These are phyloP conservation scores for Eleutherodactylus coqui DNA, from an alignment of 2,797 vertebrate species.

Conservation along the genomic window DNA sequence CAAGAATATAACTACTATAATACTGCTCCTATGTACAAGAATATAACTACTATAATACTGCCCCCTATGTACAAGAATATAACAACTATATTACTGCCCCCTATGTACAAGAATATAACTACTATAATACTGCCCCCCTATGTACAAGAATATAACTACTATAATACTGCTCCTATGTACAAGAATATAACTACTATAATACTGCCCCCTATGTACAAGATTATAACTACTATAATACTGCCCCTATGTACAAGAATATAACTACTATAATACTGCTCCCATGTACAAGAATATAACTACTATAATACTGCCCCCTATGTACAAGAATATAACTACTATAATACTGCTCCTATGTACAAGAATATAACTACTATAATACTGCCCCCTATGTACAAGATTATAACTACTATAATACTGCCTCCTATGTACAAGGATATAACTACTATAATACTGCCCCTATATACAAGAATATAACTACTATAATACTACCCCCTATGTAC, in stretches of 20 bases:
- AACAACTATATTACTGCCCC: conserved; percentile 7
- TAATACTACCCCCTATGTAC: too few relatives aligned
- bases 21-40: background rate
- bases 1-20: background rate
- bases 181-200: too few relatives aligned
- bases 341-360: background rate
- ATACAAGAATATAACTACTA: background rate
- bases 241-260: too few relatives aligned
- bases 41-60: conserved; percentile 15
- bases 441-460: conserved; percentile 1
- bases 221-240: too few relatives aligned
- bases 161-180: background rate
- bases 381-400: conserved; percentile 3
- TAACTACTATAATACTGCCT: conserved; percentile 8
- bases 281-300: background rate
- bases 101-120: background rate
- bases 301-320: background rate
- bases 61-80: background rate
- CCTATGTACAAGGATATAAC: background rate
- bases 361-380: conserved; percentile 8
- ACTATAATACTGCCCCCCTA: background rate
- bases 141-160: conserved; percentile 1
- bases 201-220: too few relatives aligned
- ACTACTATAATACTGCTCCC: too few relatives aligned
- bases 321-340: background rate